phyloP scores from a whole-genome alignment of 2,113 vertebrate genomes.

The Macaca fascicularis region DNA sequence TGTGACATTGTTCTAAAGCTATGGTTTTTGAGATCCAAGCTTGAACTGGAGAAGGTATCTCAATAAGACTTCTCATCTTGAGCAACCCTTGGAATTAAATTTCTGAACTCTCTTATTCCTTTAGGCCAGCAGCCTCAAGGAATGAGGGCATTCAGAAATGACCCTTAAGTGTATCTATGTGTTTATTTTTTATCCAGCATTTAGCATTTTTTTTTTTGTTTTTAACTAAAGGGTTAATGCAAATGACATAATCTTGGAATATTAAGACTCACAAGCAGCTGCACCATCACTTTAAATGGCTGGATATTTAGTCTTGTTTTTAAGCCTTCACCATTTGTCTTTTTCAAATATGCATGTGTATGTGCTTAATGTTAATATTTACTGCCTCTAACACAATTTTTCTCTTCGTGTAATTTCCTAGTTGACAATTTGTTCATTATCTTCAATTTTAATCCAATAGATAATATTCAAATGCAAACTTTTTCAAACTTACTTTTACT shows the following conservation, averaged over 20 bases:
- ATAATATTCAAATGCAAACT: not conserved
- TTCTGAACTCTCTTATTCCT: not conserved
- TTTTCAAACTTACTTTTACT: not conserved
- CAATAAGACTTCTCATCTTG: not conserved
- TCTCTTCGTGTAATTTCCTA: not conserved
- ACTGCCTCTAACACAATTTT: not conserved
- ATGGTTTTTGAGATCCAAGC: not conserved
- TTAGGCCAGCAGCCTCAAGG: no score
- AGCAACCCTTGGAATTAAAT: not conserved
- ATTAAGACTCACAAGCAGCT: not conserved
- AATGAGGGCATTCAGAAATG: no score
- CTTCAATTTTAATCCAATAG: not conserved
- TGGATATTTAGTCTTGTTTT: not conserved
- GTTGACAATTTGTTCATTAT: not conserved
- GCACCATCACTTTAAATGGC: not conserved
- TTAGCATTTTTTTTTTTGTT: not conserved
- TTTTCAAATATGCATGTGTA: not conserved
- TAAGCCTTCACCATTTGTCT: not conserved
- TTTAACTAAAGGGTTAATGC: not conserved
- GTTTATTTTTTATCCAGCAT: not conserved
- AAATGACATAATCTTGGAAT: not conserved
- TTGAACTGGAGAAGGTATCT: not conserved
- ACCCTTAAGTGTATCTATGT: not conserved
- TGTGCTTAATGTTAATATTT: not conserved
- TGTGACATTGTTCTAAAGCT: not conserved